Evolutionary conservation across 2,797 vertebrate genomes (phyloP), one percentile per base, ranked within the genome.

Genomic region (Aselliscus stoliczkanus): DNA sequence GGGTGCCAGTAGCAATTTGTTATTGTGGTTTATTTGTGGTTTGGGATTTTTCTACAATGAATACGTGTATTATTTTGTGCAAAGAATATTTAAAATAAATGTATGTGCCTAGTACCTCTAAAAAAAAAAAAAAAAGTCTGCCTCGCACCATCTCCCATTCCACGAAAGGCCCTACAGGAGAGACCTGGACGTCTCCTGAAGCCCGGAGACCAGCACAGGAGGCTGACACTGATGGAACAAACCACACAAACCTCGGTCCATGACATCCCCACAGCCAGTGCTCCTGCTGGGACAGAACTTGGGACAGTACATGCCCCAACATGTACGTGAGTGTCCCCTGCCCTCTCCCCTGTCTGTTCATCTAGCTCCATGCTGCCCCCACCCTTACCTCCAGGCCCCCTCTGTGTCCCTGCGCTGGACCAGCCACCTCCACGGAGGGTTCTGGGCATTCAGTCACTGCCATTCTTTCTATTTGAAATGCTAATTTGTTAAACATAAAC

Each of bases 221-320:
- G 8, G n/a, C 42, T 15, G 56, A 34, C 25, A 1, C 25, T 11
- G n/a, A 52, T 5, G n/a, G 8, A 4, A 54, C 23, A 31, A 18
- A 42, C 8, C 18, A 23, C 50, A 85, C 65, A 42, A 15, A 42
- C 37, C 17, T 20, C 20, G 12, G n/a, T 21, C 18, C 18, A 0
- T 10, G 50, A 11, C 65, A 42, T 20, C 50, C 0, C 34, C 23
- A 1, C 34, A 15, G 65, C 34, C 4, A 11, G 23, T 3, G 20
- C 31, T 21, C 50, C 58, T 8, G 37, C 34, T 6, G 21, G 62
- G 9, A 58, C 62, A 34, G 14, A 23, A 29, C 23, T 6, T 13
- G 2, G 4, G 10, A 0, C 72, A 1, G 7, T 7, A n/a, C 62
- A 62, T n/a, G 15, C 7, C 8, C 52, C 1, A 12, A 9, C 31